Evolutionary conservation across 2,888 invertebrate genomes (phyloP).

Genomic region (Cacoxenus indagator): DNA sequence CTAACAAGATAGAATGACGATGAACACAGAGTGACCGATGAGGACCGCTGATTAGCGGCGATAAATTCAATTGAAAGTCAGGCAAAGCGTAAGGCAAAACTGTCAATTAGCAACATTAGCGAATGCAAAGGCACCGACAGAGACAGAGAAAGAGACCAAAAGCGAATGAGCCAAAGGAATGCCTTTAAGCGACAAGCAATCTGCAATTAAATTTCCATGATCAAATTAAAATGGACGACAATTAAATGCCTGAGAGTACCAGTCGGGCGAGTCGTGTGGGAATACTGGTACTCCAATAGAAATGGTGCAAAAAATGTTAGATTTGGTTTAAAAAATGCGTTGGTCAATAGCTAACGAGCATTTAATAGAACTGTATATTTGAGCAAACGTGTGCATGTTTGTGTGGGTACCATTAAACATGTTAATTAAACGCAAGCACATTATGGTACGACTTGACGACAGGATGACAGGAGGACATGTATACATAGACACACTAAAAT

Average conservation of each 20-base stretch:
- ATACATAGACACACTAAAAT: slow-evolving; percentile 30
- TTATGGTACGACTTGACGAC: slow-evolving; percentile 44
- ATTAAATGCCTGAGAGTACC: slow-evolving; percentile 40
- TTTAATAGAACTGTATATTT: slow-evolving; percentile 22
- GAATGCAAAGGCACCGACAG: neutral
- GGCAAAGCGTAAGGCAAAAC: slow-evolving; percentile 37
- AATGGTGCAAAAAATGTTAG: too few species aligned
- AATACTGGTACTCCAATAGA: too few species aligned
- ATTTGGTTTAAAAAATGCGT: too few species aligned
- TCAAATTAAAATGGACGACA: slow-evolving; percentile 48
- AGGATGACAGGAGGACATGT: slow-evolving; percentile 19
- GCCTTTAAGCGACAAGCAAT: slow-evolving; percentile 34
- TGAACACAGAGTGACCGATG: too few species aligned
- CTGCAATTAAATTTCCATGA: slow-evolving; percentile 50
- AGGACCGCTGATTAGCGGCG: slow-evolving; percentile 41
- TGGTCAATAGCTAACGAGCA: slow-evolving; percentile 40
- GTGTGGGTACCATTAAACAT: slow-evolving; percentile 40
- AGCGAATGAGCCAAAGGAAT: neutral
- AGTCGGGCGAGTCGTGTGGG: slow-evolving; percentile 30
- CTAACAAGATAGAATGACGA: too few species aligned
- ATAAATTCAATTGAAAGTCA: slow-evolving; percentile 44
- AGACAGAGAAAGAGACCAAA: neutral
- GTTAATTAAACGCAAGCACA: slow-evolving; percentile 55
- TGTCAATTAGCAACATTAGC: slow-evolving; percentile 15
- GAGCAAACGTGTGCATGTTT: slow-evolving; percentile 19